phyloP scores from a whole-genome alignment of 2,888 invertebrate species.

The Xestoiulus laeticollis region DNA sequence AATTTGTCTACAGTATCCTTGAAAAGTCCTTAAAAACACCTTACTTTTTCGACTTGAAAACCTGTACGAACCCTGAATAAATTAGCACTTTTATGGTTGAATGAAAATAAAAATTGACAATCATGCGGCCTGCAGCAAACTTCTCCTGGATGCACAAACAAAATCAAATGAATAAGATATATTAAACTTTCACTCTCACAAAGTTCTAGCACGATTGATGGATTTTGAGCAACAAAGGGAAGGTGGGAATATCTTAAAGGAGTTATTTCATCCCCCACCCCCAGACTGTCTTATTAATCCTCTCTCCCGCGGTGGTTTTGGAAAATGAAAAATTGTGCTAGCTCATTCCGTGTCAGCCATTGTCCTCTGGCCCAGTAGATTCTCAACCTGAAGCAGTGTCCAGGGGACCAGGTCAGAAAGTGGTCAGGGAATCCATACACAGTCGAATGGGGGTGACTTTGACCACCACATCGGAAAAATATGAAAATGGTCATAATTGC shows the following conservation, averaged over 20 bases:
- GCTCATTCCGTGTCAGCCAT: neutral
- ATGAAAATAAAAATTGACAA: neutral
- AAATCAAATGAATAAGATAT: neutral
- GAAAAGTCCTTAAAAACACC: too few relatives aligned
- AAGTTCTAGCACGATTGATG: neutral
- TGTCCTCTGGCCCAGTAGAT: neutral
- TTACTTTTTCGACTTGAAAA: too few relatives aligned
- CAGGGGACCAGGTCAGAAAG: too few relatives aligned
- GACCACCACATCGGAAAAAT: too few relatives aligned
- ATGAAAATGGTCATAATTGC: too few relatives aligned
- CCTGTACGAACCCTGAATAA: neutral
- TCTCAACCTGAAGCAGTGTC: too few relatives aligned
- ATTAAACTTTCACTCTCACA: neutral
- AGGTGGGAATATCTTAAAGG: neutral
- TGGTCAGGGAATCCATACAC: too few relatives aligned
- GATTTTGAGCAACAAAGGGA: conserved; percentile 7
- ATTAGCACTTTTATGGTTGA: conserved; percentile 1
- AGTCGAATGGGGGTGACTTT: too few relatives aligned
- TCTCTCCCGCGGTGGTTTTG: neutral
- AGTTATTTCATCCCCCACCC: conserved; percentile 7
- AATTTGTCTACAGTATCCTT: too few relatives aligned
- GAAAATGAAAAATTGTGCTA: neutral
- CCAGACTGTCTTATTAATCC: neutral
- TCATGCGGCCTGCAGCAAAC: neutral
- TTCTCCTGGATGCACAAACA: conserved; percentile 4